These are phyloP conservation scores for Ictalurus punctatus DNA, from an alignment of 2,113 vertebrate species.

Conservation along the genomic window DNA sequence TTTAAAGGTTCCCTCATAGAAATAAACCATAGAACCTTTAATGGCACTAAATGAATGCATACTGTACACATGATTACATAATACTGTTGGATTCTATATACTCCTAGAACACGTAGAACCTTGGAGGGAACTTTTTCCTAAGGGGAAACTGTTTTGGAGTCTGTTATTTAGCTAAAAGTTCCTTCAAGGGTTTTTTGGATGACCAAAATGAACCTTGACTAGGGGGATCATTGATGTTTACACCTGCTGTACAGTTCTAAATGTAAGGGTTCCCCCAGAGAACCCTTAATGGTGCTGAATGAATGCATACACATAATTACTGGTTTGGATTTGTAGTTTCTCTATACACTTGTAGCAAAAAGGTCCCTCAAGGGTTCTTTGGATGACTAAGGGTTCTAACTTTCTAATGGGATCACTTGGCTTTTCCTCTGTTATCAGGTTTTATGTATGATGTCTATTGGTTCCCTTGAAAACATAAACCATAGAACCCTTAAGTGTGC, in stretches of 20 bases:
- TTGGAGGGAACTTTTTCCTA: no score
- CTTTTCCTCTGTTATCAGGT: neutral
- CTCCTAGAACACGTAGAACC: no score
- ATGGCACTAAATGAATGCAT: no score
- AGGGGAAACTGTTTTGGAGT: no score
- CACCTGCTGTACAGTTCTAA: neutral
- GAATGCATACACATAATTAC: neutral
- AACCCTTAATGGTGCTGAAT: neutral
- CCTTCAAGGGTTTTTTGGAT: neutral
- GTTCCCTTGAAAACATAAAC: neutral
- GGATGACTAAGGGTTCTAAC: no score
- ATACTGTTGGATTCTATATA: neutral
- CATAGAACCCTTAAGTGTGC: neutral
- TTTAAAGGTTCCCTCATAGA: no score
- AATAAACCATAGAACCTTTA: no score
- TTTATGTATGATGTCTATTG: neutral
- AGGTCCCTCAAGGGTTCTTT: no score
- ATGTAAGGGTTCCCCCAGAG: neutral
- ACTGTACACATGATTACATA: neutral
- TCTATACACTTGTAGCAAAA: no score
- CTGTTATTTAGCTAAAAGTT: no score
- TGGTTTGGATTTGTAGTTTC: no score
- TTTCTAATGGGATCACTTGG: no score
- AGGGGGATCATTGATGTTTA: neutral
- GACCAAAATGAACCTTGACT: neutral